Percentiles rank a stretch among this genome's conserved stretches.
Conservation (phyloP, 2,888 invertebrate genomes). For the Ichneumoninae sp. region DNA sequence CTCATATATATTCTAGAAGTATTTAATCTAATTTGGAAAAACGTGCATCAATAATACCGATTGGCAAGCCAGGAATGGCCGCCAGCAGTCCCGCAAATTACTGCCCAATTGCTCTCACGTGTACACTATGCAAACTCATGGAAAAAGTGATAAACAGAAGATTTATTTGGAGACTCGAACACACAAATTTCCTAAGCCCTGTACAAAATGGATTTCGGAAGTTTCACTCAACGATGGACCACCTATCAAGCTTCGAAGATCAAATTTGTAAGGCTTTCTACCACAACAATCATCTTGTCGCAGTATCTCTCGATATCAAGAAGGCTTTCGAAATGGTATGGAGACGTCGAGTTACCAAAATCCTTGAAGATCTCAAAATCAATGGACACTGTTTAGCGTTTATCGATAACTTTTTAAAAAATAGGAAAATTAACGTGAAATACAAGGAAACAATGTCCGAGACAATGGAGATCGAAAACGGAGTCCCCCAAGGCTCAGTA, state of each 20-base stretch:
- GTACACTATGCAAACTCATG: slow-evolving; percentile 57
- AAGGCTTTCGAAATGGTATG: not conserved
- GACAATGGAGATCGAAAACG: not conserved
- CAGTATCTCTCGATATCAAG: not conserved
- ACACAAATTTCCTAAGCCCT: not conserved
- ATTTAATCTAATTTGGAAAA: slow-evolving; percentile 43
- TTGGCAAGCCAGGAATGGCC: too few species aligned
- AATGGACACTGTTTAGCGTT: not conserved
- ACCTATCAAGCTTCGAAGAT: not conserved
- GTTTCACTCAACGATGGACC: not conserved
- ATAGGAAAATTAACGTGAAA: slow-evolving; percentile 28
- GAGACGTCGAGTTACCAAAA: not conserved
- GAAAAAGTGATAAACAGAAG: not conserved
- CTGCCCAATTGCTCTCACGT: not conserved
- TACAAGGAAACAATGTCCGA: slow-evolving; percentile 16
- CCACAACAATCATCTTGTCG: not conserved
- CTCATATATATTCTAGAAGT: slow-evolving; percentile 25
- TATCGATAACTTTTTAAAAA: slow-evolving; percentile 17
- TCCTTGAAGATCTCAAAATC: not conserved
- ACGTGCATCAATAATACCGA: too few species aligned
- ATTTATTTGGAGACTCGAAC: slow-evolving; percentile 3
- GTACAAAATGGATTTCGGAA: not conserved
- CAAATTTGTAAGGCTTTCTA: not conserved
- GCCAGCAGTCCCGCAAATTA: too few species aligned
- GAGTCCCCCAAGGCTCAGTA: slow-evolving; percentile 37